Percentiles rank a stretch among this genome's conserved stretches.
phyloP scores from a whole-genome alignment of 2,113 vertebrate species.

The Setophaga petechia region DNA sequence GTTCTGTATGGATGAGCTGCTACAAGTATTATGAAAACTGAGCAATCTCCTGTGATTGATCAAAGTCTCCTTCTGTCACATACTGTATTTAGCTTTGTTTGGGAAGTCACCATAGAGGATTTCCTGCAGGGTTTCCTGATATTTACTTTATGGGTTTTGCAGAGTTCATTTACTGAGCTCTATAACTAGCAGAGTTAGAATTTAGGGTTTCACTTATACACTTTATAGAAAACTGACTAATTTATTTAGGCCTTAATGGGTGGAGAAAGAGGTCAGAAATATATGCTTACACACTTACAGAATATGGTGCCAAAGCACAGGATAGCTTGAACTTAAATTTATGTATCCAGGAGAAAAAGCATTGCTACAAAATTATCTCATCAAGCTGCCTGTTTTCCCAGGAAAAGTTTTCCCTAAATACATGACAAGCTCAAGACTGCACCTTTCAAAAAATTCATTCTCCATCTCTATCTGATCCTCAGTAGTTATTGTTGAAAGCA shows the following conservation, averaged over 20 bases:
- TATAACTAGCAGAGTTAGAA: background rate
- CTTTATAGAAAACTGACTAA: background rate
- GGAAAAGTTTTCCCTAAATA: conserved; percentile 68
- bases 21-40: background rate
- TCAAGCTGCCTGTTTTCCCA: conserved; percentile 67
- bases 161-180: background rate
- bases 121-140: background rate
- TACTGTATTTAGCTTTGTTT: background rate
- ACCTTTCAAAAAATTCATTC: conserved; percentile 69
- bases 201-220: background rate
- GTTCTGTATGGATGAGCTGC: background rate
- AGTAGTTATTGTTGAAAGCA: conserved; percentile 70
- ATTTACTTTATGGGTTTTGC: background rate
- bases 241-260: background rate
- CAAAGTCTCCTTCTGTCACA: background rate
- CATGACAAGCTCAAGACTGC: conserved; percentile 69
- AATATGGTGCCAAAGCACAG: conserved; percentile 13
- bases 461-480: conserved; percentile 67
- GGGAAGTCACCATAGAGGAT: background rate
- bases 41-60: background rate
- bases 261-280: conserved; percentile 39
- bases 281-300: background rate
- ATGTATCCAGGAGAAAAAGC: conserved; percentile 57
- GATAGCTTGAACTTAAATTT: conserved; percentile 53
- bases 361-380: conserved; percentile 57